Conservation (phyloP, 2,888 invertebrate species). For the Phasia obesa region DNA sequence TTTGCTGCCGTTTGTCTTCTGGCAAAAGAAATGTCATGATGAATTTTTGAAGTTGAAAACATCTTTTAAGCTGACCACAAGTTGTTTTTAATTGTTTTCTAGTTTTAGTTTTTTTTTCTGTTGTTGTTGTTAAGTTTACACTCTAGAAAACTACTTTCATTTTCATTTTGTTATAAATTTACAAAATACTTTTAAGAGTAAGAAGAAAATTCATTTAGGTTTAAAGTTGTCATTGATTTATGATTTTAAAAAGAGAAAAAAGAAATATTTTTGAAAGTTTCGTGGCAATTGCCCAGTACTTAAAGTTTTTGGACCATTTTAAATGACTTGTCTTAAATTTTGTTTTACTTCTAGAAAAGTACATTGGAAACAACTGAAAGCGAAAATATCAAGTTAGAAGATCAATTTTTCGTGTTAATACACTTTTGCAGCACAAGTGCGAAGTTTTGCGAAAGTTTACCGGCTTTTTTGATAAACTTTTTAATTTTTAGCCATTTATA, state of each 20-base stretch:
- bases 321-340: background rate
- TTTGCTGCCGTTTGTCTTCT: constrained; percentile 16
- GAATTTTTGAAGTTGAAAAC: background rate
- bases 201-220: background rate
- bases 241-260: constrained; percentile 22
- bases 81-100: constrained; percentile 55
- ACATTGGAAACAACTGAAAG: too few relatives aligned
- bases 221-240: constrained; percentile 58
- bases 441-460: too few relatives aligned
- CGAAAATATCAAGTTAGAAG: too few relatives aligned
- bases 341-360: too few relatives aligned
- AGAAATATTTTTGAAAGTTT: constrained; percentile 38
- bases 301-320: too few relatives aligned
- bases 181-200: background rate
- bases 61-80: constrained; percentile 63
- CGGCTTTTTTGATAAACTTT: too few relatives aligned
- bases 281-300: background rate
- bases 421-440: too few relatives aligned
- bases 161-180: constrained; percentile 35
- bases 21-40: constrained; percentile 36
- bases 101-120: constrained; percentile 8
- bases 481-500: too few relatives aligned
- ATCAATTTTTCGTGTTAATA: too few relatives aligned
- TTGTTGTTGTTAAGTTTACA: too few relatives aligned
- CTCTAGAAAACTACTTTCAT: constrained; percentile 30